Evolutionary conservation across 2,113 vertebrate species (phyloP).

Genomic region (Leptocoma aspasia): DNA sequence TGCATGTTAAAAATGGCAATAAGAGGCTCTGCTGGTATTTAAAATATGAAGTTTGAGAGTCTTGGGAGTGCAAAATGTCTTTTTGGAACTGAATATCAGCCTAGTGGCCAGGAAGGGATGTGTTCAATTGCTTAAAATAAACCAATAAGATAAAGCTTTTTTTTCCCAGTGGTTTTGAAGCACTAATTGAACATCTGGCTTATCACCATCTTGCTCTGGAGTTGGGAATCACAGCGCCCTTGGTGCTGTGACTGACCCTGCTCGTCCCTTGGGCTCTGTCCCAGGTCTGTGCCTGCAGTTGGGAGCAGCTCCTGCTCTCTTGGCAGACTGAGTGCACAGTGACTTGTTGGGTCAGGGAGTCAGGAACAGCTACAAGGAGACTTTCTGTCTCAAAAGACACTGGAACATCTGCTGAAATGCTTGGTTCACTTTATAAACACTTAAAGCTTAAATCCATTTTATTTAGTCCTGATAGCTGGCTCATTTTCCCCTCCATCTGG

Average conservation of each 20-base stretch:
- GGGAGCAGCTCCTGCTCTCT: constrained; percentile 2
- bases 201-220: neutral
- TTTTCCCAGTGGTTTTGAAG: neutral
- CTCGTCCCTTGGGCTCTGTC: neutral
- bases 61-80: constrained; percentile 22
- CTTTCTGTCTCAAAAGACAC: constrained; percentile 34
- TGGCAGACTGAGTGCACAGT: constrained; percentile 27
- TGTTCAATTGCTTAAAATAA: constrained; percentile 43
- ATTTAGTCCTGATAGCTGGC: neutral
- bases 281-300: neutral
- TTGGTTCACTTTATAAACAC: neutral
- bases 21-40: neutral
- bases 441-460: neutral
- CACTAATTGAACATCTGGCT: constrained; percentile 7
- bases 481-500: neutral
- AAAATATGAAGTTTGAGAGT: neutral
- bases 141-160: constrained; percentile 13
- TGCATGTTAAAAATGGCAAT: neutral
- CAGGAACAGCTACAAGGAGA: constrained; percentile 39
- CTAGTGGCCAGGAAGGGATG: constrained; percentile 33
- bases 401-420: constrained; percentile 38
- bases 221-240: neutral
- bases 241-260: neutral
- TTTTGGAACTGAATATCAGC: constrained; percentile 13
- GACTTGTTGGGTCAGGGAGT: constrained; percentile 61